Conservation (phyloP, 2,113 vertebrate genomes). For the Corydoras sp. region DNA sequence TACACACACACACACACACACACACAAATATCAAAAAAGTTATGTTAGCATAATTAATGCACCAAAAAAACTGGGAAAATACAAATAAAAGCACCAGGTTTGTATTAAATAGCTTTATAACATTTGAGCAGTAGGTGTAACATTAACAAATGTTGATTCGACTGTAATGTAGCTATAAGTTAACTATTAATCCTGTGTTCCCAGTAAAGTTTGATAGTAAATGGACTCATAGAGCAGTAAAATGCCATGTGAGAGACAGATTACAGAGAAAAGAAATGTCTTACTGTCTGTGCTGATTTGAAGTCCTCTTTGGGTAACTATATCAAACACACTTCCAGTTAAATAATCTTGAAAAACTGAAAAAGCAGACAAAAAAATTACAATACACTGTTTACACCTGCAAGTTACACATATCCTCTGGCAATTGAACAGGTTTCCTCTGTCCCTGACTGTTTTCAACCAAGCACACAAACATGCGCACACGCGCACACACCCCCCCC, state of each 20-base stretch:
- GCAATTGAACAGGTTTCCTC: constrained; percentile 23
- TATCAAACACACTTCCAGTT: not conserved
- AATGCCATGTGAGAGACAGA: not conserved
- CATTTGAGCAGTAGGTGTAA: not conserved
- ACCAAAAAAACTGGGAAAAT: too few relatives aligned
- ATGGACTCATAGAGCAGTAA: not conserved
- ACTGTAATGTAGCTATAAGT: constrained; percentile 8
- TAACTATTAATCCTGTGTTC: constrained; percentile 27
- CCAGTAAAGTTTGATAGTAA: constrained; percentile 4
- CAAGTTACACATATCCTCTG: constrained; percentile 11
- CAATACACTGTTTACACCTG: constrained; percentile 20
- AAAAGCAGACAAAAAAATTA: not conserved
- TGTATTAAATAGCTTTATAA: not conserved
- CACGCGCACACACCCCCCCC: not conserved
- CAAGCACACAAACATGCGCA: not conserved
- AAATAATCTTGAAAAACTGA: not conserved
- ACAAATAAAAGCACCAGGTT: too few relatives aligned
- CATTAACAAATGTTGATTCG: constrained; percentile 10
- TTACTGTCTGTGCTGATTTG: constrained; percentile 3
- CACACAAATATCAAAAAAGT: not conserved
- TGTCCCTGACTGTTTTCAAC: not conserved
- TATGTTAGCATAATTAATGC: too few relatives aligned
- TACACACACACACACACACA: constrained; percentile 15
- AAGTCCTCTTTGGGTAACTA: not conserved
- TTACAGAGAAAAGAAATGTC: constrained; percentile 4